A percentile compares a stretch with the other conserved stretches of the same genome.
phyloP scores from a whole-genome alignment of 2,113 vertebrate species.

The Leptodactylus fuscus region DNA sequence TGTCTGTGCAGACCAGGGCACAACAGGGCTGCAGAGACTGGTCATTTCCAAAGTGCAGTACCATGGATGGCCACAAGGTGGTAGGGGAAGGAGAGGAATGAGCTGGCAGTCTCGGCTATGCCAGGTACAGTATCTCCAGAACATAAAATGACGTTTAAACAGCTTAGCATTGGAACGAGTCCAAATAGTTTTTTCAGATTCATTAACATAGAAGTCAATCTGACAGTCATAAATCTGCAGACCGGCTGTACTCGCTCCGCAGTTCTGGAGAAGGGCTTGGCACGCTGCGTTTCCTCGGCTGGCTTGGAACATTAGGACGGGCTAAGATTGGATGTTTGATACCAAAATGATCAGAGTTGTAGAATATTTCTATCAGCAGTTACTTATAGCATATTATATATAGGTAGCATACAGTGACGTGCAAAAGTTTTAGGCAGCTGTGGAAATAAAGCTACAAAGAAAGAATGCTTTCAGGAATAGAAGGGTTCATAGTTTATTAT shows the following conservation, averaged over 20 bases:
- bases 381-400: not conserved
- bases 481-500: too few species aligned
- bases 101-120: not conserved
- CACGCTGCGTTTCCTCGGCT: too few species aligned
- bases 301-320: not conserved
- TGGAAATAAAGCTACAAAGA: too few species aligned
- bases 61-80: not conserved
- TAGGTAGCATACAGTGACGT: too few species aligned
- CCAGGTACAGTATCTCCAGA: not conserved
- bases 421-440: too few species aligned
- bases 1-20: too few species aligned
- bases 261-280: not conserved
- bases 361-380: not conserved
- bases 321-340: not conserved
- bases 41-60: too few species aligned
- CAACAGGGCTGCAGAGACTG: too few species aligned
- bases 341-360: not conserved
- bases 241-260: not conserved
- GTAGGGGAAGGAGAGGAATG: not conserved
- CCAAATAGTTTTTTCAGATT: slow-evolving; percentile 32
- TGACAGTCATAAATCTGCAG: slow-evolving; percentile 39
- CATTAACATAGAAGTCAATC: slow-evolving; percentile 1
- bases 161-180: slow-evolving; percentile 23
- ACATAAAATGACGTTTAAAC: slow-evolving; percentile 34
- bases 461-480: too few species aligned